Conservation (phyloP, 2,113 vertebrate genomes). For the Dascyllus trimaculatus region DNA sequence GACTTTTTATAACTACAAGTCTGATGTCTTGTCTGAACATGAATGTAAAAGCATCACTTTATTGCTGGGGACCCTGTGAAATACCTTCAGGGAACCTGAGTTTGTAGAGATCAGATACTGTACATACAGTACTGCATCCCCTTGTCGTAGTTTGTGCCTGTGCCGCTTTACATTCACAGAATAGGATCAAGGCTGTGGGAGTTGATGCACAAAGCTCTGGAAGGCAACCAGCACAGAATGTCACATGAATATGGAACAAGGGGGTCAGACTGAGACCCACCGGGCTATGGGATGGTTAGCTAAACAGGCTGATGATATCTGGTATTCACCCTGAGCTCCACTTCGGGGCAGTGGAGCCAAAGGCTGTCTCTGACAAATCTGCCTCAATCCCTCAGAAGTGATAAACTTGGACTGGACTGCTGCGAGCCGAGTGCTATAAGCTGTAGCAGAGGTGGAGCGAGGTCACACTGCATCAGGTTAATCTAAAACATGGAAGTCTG, state of each 20-base stretch:
- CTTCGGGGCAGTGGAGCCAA: constrained; percentile 44
- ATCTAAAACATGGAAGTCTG: neutral
- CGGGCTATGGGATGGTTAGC: constrained; percentile 41
- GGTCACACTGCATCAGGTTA: constrained; percentile 42
- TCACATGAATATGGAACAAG: constrained; percentile 75
- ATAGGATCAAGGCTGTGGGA: constrained; percentile 39
- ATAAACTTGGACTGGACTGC: constrained; percentile 50
- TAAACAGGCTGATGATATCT: constrained; percentile 57
- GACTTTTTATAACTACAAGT: no score
- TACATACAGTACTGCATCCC: neutral
- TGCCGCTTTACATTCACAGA: constrained; percentile 60
- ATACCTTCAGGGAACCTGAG: neutral
- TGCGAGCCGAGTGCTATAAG: constrained; percentile 49
- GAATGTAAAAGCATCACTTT: neutral
- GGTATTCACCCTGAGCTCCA: constrained; percentile 46
- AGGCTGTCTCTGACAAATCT: constrained; percentile 61
- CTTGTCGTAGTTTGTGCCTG: neutral
- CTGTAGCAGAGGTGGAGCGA: constrained; percentile 47
- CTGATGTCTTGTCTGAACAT: no score
- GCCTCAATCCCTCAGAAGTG: constrained; percentile 58
- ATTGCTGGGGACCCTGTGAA: neutral
- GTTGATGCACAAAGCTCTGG: constrained; percentile 49
- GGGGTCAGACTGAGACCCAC: constrained; percentile 57
- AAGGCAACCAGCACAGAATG: constrained; percentile 62
- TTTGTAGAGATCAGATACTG: constrained; percentile 19